Base-by-base conservation (phyloP, 2,888 invertebrate species). In the Oligia strigilis region DNA sequence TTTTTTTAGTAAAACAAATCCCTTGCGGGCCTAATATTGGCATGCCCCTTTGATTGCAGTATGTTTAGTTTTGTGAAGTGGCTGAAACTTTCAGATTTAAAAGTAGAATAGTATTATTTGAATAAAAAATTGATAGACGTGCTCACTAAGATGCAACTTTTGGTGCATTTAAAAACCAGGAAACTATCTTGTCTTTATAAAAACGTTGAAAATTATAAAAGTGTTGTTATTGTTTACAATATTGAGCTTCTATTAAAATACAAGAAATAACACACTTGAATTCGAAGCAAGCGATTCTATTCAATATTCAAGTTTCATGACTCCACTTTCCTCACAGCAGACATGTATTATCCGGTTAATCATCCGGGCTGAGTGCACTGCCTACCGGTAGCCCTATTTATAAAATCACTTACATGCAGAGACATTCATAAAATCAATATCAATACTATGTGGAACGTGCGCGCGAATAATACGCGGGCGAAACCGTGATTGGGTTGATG, bases 401-500 rank as follows among this genome's bases (percentile, higher is more conserved):
- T 76, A 49, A 72, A 76, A 69, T 75, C 43, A 75, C 66, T 79
- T 75, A 72, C 55, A 78, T 84, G 74, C 71, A 72, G 70, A 77
- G 80, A 78, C 79, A 85, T 85, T 80, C 71, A 81, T 84, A 84
- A 85, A 87, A 89, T 89, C 88, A 83, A 89, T 89, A 86, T 40
- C 52, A 80, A 67, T 75, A 73, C 72, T 71, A 67, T 71, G 72
- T 78, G 55, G 29, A 65, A 65, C 46, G 73, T 81, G 80, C 83
- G 67, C 75, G 77, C 70, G 75, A 77, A 80, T 78, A 75, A 46
- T 72, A 78, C 74, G 79, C 77, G 80, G 81, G 46, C 43, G 58
- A 73, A 67, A 69, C 43, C 43, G 17, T 72, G 85, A 79, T 81
- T 80, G 60, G 29, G n/a, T 60, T 66, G 40, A 60, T 78, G 29